Base-by-base conservation (phyloP, 2,113 vertebrate species). In the Macheiramphus alcinus region DNA sequence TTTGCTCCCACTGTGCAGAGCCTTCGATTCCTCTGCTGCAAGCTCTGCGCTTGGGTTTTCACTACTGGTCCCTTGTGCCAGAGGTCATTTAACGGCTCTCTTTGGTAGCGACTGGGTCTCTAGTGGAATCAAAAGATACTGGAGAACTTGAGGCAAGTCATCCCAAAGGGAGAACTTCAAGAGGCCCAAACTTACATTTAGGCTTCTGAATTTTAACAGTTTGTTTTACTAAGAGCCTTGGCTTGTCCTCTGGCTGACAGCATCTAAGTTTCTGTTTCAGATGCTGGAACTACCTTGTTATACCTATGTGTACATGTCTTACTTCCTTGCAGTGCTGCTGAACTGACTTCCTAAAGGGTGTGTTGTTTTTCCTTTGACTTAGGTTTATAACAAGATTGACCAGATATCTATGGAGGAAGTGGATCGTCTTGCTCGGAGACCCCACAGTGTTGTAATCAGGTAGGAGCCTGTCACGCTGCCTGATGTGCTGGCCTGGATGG, bases 321-420 rank as follows among this genome's bases (percentile, higher is more conserved):
- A 1, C 23, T 63, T 48, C 38, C 55, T 65, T 31, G 32, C 21
- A 32, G 31, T 9, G 19, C 15, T 81, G 36, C 42, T 83, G 59
- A 58, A 7, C 9, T 59, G 62, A 3, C 59, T 91, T 62, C 32
- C 58, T 91, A 4, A 95, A 15, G 45, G 50, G 1, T 58, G 11
- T 72, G 23, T 48, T 74, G 48, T 70, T 91, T 55, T 62, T 13
- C 56, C 84, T 92, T 83, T 85, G 88, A 20, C 73, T 67, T 96
- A 99, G 99, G 99, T 99, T 84, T 99, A 99, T 98, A 99, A 99
- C 98, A 99, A 99, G 97, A 99, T 99, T 53, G 99, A 99, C 96
- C 99, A 99, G 97, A 99, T 99, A 95, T 99, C 99, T 11, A 99
- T 99, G 95, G 99, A 99, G 93, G 99, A 99, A 96, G 99, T 99